A percentile compares a stretch with the other conserved stretches of the same genome.
phyloP scores from a whole-genome alignment of 2,888 invertebrate species.

The Seira ritae region DNA sequence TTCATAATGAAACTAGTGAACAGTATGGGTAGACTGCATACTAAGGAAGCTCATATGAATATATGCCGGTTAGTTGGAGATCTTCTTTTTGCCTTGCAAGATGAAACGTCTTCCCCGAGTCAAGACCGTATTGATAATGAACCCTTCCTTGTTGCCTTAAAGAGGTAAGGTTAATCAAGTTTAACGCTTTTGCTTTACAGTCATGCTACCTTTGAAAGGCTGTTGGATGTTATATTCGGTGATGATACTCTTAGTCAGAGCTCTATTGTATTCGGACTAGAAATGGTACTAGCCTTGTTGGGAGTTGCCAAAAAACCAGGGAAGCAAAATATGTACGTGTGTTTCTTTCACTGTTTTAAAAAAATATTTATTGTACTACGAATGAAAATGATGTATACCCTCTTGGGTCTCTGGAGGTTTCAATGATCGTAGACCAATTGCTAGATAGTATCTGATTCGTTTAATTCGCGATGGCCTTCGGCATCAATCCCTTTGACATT shows the following conservation, averaged over 20 bases:
- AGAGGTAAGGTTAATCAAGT: conserved; percentile 80
- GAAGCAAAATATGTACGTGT: conserved; percentile 66
- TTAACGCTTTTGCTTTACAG: conserved; percentile 75
- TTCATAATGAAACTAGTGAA: conserved; percentile 88
- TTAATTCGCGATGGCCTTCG: not conserved
- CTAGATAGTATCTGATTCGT: conserved; percentile 70
- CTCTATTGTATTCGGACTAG: conserved; percentile 70
- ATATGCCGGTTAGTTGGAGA: conserved; percentile 92
- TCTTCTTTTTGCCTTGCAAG: conserved; percentile 84
- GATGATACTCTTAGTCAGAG: conserved; percentile 81
- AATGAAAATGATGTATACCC: conserved; percentile 60
- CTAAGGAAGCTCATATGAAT: conserved; percentile 88
- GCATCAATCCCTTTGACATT: no score
- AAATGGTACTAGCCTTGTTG: conserved; percentile 68
- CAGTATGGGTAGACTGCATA: conserved; percentile 80
- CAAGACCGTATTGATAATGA: conserved; percentile 81
- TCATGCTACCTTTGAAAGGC: conserved; percentile 81
- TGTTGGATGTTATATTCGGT: conserved; percentile 86
- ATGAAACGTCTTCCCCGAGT: conserved; percentile 77
- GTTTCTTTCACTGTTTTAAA: not conserved
- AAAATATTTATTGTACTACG: not conserved
- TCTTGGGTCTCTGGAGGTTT: conserved; percentile 60
- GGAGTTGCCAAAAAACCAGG: conserved; percentile 69
- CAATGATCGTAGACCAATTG: conserved; percentile 66
- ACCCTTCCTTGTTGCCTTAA: conserved; percentile 84